phyloP scores from a whole-genome alignment of 2,797 vertebrate species.

The Notolepis coatsorum region DNA sequence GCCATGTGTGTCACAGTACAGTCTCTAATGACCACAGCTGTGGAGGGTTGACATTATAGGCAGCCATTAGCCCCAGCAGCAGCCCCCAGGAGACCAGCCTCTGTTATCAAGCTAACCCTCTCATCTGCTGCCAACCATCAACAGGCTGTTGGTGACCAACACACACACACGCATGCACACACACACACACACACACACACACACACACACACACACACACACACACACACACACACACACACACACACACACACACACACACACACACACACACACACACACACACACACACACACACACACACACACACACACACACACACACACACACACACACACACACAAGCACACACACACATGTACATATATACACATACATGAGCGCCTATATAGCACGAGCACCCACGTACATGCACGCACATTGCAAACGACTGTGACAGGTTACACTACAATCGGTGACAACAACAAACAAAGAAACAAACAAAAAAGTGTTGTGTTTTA shows the following conservation, averaged over 20 bases:
- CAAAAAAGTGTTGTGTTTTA: neutral
- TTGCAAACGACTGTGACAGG: neutral
- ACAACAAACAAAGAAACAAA: neutral
- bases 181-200: conserved; percentile 16
- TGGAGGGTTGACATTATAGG: conserved; percentile 47
- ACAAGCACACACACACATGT: too few species aligned
- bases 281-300: too few species aligned
- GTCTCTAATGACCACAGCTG: conserved; percentile 45
- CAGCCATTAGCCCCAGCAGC: conserved; percentile 41
- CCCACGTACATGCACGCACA: neutral
- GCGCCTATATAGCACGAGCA: too few species aligned
- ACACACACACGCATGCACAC: conserved; percentile 15
- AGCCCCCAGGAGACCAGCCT: conserved; percentile 31
- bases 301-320: too few species aligned
- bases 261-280: too few species aligned
- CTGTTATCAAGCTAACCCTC: conserved; percentile 44
- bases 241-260: too few species aligned
- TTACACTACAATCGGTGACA: neutral
- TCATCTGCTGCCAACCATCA: conserved; percentile 69
- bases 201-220: conserved; percentile 22
- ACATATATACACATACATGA: too few species aligned
- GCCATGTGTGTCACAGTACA: conserved; percentile 27
- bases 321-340: too few species aligned
- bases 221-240: too few species aligned
- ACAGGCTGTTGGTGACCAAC: conserved; percentile 49